phyloP scores from a whole-genome alignment of 2,113 vertebrate species.

The Sakesphorus luctuosus region DNA sequence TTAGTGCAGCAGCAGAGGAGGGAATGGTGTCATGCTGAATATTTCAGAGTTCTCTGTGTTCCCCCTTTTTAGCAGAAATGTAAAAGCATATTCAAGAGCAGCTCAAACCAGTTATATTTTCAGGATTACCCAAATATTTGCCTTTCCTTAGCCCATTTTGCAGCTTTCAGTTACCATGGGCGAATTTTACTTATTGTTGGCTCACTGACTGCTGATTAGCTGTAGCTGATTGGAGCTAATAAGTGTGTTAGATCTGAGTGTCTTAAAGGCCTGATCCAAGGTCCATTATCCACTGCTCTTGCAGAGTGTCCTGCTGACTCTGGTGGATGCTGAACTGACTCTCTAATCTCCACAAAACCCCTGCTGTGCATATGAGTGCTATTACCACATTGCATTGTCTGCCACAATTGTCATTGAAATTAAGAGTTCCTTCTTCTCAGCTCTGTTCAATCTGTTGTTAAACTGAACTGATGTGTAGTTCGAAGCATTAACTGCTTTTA shows the following conservation, averaged over 20 bases:
- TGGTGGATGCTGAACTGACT: not conserved
- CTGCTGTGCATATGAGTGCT: not conserved
- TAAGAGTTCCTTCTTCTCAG: not conserved
- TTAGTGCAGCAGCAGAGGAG: not conserved
- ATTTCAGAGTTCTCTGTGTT: not conserved
- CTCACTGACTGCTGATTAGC: not conserved
- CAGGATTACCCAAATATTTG: not conserved
- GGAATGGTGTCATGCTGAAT: not conserved
- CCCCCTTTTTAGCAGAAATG: not conserved
- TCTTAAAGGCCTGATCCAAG: accelerated
- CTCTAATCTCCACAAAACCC: not conserved
- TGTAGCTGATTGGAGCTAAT: not conserved
- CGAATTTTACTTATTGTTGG: not conserved
- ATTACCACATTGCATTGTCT: not conserved
- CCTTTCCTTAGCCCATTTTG: not conserved
- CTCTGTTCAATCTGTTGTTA: not conserved
- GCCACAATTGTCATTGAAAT: not conserved
- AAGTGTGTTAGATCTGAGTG: not conserved
- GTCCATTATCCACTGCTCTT: not conserved
- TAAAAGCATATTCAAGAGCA: not conserved
- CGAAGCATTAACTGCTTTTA: not conserved
- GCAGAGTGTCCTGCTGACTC: not conserved
- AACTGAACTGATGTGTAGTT: not conserved
- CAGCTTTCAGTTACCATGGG: not conserved
- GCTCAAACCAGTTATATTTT: not conserved